Evolutionary conservation across 2,888 invertebrate species (phyloP).

Genomic region (Lithophane leautieri): DNA sequence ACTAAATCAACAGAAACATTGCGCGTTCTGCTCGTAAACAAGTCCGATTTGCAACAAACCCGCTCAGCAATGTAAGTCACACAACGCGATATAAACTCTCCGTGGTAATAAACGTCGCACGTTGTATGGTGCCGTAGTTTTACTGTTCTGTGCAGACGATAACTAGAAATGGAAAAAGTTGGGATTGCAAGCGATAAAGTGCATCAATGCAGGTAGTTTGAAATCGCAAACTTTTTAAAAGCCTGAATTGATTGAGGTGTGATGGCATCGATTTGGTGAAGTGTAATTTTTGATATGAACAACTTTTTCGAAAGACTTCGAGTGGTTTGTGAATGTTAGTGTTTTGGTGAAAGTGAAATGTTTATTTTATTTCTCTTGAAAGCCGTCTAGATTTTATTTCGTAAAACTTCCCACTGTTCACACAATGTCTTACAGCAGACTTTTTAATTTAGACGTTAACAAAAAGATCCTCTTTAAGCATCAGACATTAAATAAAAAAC

Average conservation of each 20-base stretch:
- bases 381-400: neutral
- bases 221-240: slow-evolving; percentile 40
- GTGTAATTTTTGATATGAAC: slow-evolving; percentile 13
- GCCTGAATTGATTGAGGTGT: slow-evolving; percentile 22
- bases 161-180: slow-evolving; percentile 68
- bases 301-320: neutral
- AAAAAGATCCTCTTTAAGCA: neutral
- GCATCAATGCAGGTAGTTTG: slow-evolving; percentile 50
- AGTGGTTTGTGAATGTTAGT: slow-evolving; percentile 6
- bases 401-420: too few species aligned
- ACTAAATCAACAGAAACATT: slow-evolving; percentile 62
- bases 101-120: slow-evolving; percentile 56
- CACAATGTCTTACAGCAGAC: neutral
- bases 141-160: slow-evolving; percentile 52
- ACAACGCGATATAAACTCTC: slow-evolving; percentile 58
- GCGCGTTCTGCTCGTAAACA: slow-evolving; percentile 65
- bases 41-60: slow-evolving; percentile 59
- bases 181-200: slow-evolving; percentile 61
- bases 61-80: slow-evolving; percentile 62
- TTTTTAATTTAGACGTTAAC: neutral
- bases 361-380: neutral
- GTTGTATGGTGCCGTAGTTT: slow-evolving; percentile 50
- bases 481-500: neutral
- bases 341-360: neutral
- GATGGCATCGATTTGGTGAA: slow-evolving; percentile 7